These are phyloP conservation scores for Andrena camellia DNA, from an alignment of 2,888 invertebrate genomes.

Conservation along the genomic window DNA sequence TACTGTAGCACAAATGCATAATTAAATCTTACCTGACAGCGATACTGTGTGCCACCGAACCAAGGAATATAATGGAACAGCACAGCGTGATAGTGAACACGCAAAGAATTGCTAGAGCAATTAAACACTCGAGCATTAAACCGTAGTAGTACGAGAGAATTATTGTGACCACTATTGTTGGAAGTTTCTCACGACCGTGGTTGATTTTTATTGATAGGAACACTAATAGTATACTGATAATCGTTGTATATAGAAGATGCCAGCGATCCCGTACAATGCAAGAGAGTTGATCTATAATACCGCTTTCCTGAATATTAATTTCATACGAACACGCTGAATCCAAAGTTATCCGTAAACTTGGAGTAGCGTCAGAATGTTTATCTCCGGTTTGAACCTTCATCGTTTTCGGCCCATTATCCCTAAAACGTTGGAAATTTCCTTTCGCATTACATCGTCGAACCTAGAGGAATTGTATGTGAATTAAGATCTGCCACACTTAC, in stretches of 20 bases:
- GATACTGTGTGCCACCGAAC: slow-evolving; percentile 89
- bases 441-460: background rate
- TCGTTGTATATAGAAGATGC: slow-evolving; percentile 87
- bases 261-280: slow-evolving; percentile 83
- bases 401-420: slow-evolving; percentile 85
- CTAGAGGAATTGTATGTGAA: background rate
- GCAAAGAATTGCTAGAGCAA: slow-evolving; percentile 83
- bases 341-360: slow-evolving; percentile 87
- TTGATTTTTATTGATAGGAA: slow-evolving; percentile 78
- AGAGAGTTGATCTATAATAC: slow-evolving; percentile 82
- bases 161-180: slow-evolving; percentile 71
- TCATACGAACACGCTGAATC: slow-evolving; percentile 91
- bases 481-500: slow-evolving; percentile 65
- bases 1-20: slow-evolving; percentile 40
- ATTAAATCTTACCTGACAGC: slow-evolving; percentile 87
- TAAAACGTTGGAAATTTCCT: slow-evolving; percentile 68
- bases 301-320: slow-evolving; percentile 82
- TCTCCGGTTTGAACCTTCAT: slow-evolving; percentile 88
- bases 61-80: slow-evolving; percentile 88
- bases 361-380: slow-evolving; percentile 85
- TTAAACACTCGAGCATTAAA: slow-evolving; percentile 75
- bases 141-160: slow-evolving; percentile 69
- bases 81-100: slow-evolving; percentile 86
- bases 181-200: slow-evolving; percentile 49
- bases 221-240: slow-evolving; percentile 87